Base-by-base conservation (phyloP, 1,140 invertebrate genomes). In the Amphibalanus amphitrite region DNA sequence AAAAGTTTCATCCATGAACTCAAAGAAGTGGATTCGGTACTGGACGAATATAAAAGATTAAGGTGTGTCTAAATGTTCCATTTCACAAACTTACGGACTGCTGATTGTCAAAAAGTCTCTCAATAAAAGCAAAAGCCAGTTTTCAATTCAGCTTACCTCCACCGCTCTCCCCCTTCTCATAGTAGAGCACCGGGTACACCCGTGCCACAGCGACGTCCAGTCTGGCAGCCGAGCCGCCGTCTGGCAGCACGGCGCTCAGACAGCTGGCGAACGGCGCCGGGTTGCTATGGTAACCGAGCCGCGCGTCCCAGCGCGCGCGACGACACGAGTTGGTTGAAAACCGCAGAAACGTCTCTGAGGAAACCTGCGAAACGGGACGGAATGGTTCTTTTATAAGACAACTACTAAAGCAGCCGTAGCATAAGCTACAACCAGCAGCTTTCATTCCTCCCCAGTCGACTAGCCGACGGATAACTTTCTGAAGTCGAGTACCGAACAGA, bases 271-370 rank as follows among this genome's bases (percentile, higher is more conserved):
- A 59, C 47, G 47, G 47, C 47, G 20, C 47, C 6, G 47, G 47
- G 47, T 59, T 59, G 47, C 6, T 59, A 59, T 59, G 47, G 47
- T 59, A 67, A 28, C 65, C 65, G 28, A 67, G 65, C n/a, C 28
- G n/a, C n/a, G 65, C 28, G 65, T 67, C 26, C 65, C 65, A 67
- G 65, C 65, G 65, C 3, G 28, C 65, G 65, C 65, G 65, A 28
- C 65, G 65, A 28, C 65, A 67, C 65, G 65, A 67, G 65, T 67
- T 67, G 23, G 28, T 28, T 8, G 65, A 67, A 25, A 67, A 67
- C 8, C 65, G 65, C 65, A 67, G 65, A 26, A 8, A 59, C 20
- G 23, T 8, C 47, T 59, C 47, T 20, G 47, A 13, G 1, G 13
- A 20, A 20, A 20, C 47, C 47, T 59, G 47, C 15, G 33, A 15